Evolutionary conservation across 2,113 vertebrate species (phyloP).

Genomic region (Turnix velox): DNA sequence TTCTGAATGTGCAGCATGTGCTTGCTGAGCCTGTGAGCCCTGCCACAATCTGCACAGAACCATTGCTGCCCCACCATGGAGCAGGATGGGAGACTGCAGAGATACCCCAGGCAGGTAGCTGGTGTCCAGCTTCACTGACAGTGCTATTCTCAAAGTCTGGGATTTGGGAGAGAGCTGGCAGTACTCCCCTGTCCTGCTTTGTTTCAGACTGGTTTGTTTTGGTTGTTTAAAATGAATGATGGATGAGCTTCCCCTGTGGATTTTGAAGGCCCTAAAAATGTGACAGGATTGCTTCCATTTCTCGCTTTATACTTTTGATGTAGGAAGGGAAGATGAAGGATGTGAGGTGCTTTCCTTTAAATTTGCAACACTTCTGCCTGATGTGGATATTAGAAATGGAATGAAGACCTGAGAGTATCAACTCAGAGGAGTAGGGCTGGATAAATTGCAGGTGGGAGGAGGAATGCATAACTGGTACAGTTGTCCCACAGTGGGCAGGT

Average conservation of each 20-base stretch:
- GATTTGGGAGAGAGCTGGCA: neutral
- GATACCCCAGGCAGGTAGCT: too few relatives aligned
- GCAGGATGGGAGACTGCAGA: neutral
- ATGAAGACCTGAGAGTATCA: neutral
- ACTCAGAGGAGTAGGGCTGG: neutral
- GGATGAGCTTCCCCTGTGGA: neutral
- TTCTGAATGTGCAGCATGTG: fast-evolving
- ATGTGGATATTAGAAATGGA: neutral
- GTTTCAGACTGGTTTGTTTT: neutral
- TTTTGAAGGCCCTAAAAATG: conserved; percentile 16
- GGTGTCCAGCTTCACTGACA: fast-evolving
- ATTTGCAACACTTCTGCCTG: neutral
- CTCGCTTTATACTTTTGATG: neutral
- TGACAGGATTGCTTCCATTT: neutral
- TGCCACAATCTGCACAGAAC: neutral
- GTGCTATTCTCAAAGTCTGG: neutral
- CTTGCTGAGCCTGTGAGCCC: neutral
- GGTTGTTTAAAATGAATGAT: neutral
- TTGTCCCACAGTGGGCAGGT: fast-evolving
- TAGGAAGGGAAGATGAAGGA: neutral
- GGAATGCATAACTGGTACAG: neutral
- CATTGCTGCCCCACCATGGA: fast-evolving
- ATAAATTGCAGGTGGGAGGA: fast-evolving
- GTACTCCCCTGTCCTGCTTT: neutral
- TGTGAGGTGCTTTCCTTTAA: neutral